These are phyloP conservation scores for Channallabes apus DNA, from an alignment of 2,797 vertebrate genomes.

Conservation along the genomic window DNA sequence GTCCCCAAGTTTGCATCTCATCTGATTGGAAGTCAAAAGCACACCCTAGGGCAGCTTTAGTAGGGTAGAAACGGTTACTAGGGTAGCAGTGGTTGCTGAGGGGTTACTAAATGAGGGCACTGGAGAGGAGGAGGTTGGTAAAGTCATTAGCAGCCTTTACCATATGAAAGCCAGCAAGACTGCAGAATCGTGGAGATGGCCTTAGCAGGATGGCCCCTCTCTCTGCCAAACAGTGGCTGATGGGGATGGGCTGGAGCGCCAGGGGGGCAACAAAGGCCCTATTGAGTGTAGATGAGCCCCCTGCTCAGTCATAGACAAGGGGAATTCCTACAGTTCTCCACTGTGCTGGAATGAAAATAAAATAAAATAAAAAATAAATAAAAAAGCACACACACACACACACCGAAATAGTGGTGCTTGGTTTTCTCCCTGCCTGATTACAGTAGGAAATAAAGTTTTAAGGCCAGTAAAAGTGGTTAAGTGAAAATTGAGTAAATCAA, in stretches of 20 bases:
- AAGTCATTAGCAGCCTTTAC: slow-evolving; percentile 81
- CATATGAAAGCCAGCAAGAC: slow-evolving; percentile 82
- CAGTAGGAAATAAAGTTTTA: slow-evolving; percentile 19
- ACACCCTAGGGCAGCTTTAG: slow-evolving; percentile 72
- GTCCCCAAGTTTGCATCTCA: slow-evolving; percentile 70
- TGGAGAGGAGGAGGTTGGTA: slow-evolving; percentile 70
- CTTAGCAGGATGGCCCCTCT: slow-evolving; percentile 77
- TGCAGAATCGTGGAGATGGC: slow-evolving; percentile 75
- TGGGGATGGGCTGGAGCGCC: slow-evolving; percentile 27
- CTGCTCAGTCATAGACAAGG: slow-evolving; percentile 62
- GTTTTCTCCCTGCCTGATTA: slow-evolving; percentile 38
- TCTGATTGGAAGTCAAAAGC: slow-evolving; percentile 75
- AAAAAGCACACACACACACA: too few relatives aligned
- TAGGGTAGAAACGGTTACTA: slow-evolving; percentile 65
- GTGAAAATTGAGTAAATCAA: background rate
- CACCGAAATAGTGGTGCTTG: slow-evolving; percentile 29
- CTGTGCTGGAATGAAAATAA: slow-evolving; percentile 65
- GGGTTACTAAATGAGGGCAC: slow-evolving; percentile 61
- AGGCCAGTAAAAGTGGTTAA: background rate
- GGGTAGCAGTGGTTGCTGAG: slow-evolving; percentile 62
- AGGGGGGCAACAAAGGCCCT: slow-evolving; percentile 55
- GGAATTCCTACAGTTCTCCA: slow-evolving; percentile 65
- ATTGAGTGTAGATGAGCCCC: slow-evolving; percentile 62
- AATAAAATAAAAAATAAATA: too few relatives aligned
- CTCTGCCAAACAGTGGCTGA: slow-evolving; percentile 72